Base-by-base conservation (phyloP, 2,888 invertebrate genomes). In the Agrilus cyanescens region DNA sequence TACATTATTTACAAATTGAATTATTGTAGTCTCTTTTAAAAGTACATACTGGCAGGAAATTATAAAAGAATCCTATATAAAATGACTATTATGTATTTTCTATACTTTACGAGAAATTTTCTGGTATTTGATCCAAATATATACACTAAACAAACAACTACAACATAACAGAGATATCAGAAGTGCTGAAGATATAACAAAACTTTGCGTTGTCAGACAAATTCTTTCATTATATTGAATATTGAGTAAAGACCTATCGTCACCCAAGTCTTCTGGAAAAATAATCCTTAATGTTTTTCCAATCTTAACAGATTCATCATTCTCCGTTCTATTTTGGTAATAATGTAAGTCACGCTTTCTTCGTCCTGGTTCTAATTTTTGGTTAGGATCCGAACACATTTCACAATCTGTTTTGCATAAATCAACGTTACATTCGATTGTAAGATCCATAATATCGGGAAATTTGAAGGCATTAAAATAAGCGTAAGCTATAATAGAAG, bases 401-500 rank as follows among this genome's bases (percentile, higher is more conserved):
- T 82, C 81, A 56, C 87, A 87, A 52, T 82, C 79, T 12, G 79
- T 80, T 65, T 86, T 86, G 58, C 86, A 87, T 0, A 87, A 66
- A 57, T 86, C 86, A 0, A 87, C 81, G 49, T 85, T 85, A 55
- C 87, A 87, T 60, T 86, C 85, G 45, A 87, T 76, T 51, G 81
- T 80, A 38, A 87, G 67, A 54, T 87, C 86, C 82, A 85, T 85
- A 37, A 84, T 79, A 56, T 87, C 86, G 1, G 86, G 86, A 70
- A 87, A 87, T 64, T 86, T 86, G 65, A 84, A 84, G 0, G 84
- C 85, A 58, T 80, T 83, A 67, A 86, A 85, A 71, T 72, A 83
- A 0, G 87, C 83, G 54, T 75, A 86, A 0, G 85, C 84, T 18
- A 85, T 78, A 15, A 85, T 75, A 4, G 82, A 80, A 7, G 82